Base-by-base conservation (phyloP, 2,113 vertebrate species). In the Isichthys henryi region DNA sequence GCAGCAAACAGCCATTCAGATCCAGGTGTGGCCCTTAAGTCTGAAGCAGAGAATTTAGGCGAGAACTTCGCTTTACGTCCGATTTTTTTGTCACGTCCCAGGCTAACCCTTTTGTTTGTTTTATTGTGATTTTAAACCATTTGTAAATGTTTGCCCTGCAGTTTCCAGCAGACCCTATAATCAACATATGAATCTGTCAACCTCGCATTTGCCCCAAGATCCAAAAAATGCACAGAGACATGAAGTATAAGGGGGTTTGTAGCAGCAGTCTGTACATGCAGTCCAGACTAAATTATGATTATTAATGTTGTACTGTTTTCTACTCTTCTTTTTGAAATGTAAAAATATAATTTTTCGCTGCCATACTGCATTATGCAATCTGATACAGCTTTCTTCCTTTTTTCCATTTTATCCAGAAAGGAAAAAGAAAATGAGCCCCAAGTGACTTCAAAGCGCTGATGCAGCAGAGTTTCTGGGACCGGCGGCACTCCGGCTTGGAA, bases 1-100 rank as follows among this genome's bases (percentile, higher is more conserved):
- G 49, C 85, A 53, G 27, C 48, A 53, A 56, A 2, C 3, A 15
- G 85, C 27, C 49, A 53, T 15, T 21, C 39, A n/a, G 3, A 43
- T 5, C 7, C 84, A 92, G 91, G 90, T 82, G 43, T 89, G 90
- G 90, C 91, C 88, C 23, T 66, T 48, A 87, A 39, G 87, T 58
- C 89, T 92, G 74, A 92, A 88, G 86, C 90, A 86, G 90, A 94
- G 91, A 89, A 92, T 91, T 89, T 93, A 92, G 91, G 91, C 70
- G 88, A 93, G 91, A 92, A 92, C 92, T 92, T 91, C 90, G 89
- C 56, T 88, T 91, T 91, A 88, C 88, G 91, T 92, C 86, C 31
- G 31, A 66, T 53, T 83, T 66, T 90, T 94, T 93, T 93, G 93
- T 27, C n/a, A 94, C 91, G 49, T 80, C 94, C 93, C 93, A 93